Conservation (phyloP, 2,888 invertebrate species). For the Geotrupes spiniger region DNA sequence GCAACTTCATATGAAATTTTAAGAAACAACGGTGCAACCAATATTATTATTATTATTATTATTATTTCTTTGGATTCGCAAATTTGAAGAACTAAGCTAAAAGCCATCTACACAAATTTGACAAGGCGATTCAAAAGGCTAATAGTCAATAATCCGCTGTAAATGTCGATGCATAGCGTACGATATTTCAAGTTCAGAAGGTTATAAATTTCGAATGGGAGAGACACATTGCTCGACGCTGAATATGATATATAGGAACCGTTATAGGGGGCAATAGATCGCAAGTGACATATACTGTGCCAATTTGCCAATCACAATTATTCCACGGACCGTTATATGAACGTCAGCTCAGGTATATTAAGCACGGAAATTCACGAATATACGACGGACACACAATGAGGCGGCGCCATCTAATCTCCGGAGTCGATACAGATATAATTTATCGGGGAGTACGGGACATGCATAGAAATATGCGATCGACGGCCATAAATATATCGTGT, state of each 20-base stretch:
- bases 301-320: conserved; percentile 20
- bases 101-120: no score
- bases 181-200: conserved; percentile 9
- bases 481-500: conserved; percentile 6
- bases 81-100: no score
- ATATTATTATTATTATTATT: no score
- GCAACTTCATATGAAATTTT: no score
- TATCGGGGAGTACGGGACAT: conserved; percentile 11
- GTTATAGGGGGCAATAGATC: conserved; percentile 12
- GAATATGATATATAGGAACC: conserved; percentile 18
- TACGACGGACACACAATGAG: conserved; percentile 16
- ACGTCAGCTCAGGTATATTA: conserved; percentile 14
- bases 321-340: conserved; percentile 12
- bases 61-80: no score
- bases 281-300: conserved; percentile 16
- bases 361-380: conserved; percentile 13
- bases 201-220: conserved; percentile 17
- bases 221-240: conserved; percentile 19
- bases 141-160: no score
- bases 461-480: conserved; percentile 10
- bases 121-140: no score
- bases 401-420: conserved; percentile 17
- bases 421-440: conserved; percentile 14
- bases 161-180: no score
- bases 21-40: no score